A percentile compares a stretch with the other conserved stretches of the same genome.
These are phyloP conservation scores for Drosophila truncata DNA, from an alignment of 1,140 invertebrate species.

Conservation along the genomic window DNA sequence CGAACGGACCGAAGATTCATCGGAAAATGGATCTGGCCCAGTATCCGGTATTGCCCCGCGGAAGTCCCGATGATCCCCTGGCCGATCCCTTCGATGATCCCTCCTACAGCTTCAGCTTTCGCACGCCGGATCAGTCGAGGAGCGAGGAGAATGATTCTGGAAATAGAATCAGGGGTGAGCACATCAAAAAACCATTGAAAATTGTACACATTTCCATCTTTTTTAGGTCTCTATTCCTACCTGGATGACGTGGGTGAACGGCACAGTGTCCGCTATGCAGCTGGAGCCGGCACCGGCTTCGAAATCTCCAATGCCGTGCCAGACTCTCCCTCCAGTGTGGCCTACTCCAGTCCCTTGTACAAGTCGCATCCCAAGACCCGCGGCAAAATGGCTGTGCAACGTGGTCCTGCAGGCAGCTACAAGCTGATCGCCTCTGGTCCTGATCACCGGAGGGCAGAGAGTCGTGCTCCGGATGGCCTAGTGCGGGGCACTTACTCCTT, in stretches of 20 bases:
- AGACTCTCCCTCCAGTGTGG: slow-evolving; percentile 86
- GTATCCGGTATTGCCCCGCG: slow-evolving; percentile 87
- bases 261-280: slow-evolving; percentile 90
- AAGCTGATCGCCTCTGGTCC: slow-evolving; percentile 90
- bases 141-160: slow-evolving; percentile 88
- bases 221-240: slow-evolving; percentile 88
- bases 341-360: slow-evolving; percentile 78
- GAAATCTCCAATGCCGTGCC: slow-evolving; percentile 90
- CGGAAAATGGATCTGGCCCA: slow-evolving; percentile 90
- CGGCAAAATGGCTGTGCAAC: slow-evolving; percentile 78
- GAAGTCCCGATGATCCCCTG: slow-evolving; percentile 88
- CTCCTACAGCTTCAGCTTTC: slow-evolving; percentile 89
- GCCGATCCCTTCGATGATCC: slow-evolving; percentile 91
- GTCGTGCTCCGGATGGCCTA: slow-evolving; percentile 89
- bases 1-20: slow-evolving; percentile 89
- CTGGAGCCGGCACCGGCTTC: slow-evolving; percentile 90
- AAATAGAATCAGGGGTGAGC: slow-evolving; percentile 87
- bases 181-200: accelerated
- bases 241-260: slow-evolving; percentile 90
- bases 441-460: slow-evolving; percentile 90
- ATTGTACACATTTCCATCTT: no score
- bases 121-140: slow-evolving; percentile 88
- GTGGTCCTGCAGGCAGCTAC: slow-evolving; percentile 77
- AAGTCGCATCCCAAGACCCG: slow-evolving; percentile 73
- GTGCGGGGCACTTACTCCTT: slow-evolving; percentile 91